A percentile compares a stretch with the other conserved stretches of the same genome.
These are phyloP conservation scores for Saguinus oedipus DNA, from an alignment of 2,797 vertebrate genomes.

Conservation along the genomic window DNA sequence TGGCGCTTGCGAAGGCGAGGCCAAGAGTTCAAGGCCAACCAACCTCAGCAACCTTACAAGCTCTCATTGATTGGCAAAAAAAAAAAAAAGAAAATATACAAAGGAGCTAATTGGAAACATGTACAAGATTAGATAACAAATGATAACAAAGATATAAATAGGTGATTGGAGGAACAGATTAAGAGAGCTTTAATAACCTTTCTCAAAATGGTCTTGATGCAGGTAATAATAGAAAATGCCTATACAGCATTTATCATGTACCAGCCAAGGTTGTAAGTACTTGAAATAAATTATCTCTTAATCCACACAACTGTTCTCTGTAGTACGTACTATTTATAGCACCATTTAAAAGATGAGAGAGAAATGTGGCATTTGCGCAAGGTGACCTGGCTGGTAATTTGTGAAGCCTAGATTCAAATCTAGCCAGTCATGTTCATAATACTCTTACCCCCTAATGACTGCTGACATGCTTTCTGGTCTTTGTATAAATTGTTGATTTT, in stretches of 20 bases:
- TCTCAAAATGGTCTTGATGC: neutral
- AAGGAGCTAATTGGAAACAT: neutral
- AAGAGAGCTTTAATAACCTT: neutral
- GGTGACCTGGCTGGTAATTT: neutral
- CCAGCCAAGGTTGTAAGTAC: neutral
- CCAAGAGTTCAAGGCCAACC: no score
- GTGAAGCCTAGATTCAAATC: neutral
- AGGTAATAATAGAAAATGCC: neutral
- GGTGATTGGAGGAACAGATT: neutral
- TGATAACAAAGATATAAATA: neutral
- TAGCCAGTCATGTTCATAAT: neutral
- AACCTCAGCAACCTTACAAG: no score
- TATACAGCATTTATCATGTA: neutral
- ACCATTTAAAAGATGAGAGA: neutral
- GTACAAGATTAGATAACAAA: neutral
- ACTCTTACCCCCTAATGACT: neutral
- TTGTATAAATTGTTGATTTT: neutral
- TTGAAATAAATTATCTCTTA: slow-evolving; percentile 23
- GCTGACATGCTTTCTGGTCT: neutral
- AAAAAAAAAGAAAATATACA: neutral
- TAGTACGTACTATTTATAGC: slow-evolving; percentile 13
- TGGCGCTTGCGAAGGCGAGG: no score
- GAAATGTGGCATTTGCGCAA: neutral
- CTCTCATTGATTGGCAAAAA: no score
- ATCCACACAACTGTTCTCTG: neutral